Conservation (phyloP, 2,888 invertebrate genomes). For the Timema cristinae region DNA sequence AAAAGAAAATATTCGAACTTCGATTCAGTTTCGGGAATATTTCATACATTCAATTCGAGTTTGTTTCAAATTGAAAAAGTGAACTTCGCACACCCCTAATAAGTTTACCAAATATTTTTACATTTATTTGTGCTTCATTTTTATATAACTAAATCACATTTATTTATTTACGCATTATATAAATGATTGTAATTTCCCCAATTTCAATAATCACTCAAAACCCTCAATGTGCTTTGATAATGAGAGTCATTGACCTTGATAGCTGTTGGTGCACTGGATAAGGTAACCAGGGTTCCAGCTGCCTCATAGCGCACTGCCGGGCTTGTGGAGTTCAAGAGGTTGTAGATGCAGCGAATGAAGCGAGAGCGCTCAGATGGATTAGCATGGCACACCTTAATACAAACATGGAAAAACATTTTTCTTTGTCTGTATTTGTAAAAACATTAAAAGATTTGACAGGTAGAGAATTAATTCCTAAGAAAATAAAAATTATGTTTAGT, state of each 20-base stretch:
- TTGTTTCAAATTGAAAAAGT: too few species aligned
- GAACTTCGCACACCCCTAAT: too few species aligned
- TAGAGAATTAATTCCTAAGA: background rate
- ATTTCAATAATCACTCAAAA: too few species aligned
- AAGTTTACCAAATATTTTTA: too few species aligned
- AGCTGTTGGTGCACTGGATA: conserved; percentile 97
- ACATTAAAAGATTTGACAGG: background rate
- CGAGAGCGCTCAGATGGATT: conserved; percentile 93
- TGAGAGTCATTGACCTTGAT: conserved; percentile 61
- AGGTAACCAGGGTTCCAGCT: conserved; percentile 94
- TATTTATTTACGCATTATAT: too few species aligned
- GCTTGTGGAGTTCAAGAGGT: conserved; percentile 89
- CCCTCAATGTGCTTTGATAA: background rate
- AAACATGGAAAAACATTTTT: conserved; percentile 19
- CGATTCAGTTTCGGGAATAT: too few species aligned
- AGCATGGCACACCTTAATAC: conserved; percentile 80
- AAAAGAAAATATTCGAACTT: too few species aligned
- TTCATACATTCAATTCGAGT: too few species aligned
- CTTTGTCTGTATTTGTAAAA: background rate
- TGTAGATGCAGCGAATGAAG: conserved; percentile 98
- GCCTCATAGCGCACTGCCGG: conserved; percentile 98
- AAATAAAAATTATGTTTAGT: background rate
- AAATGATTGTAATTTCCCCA: too few species aligned
- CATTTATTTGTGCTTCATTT: too few species aligned
- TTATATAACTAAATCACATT: too few species aligned